Evolutionary conservation across 2,888 invertebrate species (phyloP).

Genomic region (Spatulosminthurus flaviceps): DNA sequence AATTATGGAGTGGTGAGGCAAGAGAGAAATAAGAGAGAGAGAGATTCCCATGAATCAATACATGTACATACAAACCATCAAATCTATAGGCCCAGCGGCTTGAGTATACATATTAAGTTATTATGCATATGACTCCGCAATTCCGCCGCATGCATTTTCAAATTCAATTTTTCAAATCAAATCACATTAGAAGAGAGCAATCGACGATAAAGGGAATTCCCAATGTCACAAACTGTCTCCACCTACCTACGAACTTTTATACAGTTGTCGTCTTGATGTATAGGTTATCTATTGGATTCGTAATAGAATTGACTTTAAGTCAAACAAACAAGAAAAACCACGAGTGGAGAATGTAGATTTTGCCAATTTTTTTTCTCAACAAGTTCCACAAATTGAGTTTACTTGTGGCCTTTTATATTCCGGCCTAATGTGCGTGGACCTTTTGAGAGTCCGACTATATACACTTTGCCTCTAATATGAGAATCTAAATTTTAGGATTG

Average conservation of each 20-base stretch:
- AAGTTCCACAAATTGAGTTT: not conserved
- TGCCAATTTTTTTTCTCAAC: not conserved
- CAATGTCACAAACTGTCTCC: not conserved
- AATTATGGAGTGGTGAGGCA: no score
- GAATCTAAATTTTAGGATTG: no score
- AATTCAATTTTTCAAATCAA: slow-evolving; percentile 23
- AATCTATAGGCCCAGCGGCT: no score
- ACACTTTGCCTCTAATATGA: no score
- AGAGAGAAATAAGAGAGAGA: no score
- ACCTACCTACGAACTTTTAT: no score
- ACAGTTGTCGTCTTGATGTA: not conserved
- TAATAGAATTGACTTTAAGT: slow-evolving; percentile 17
- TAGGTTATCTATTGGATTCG: slow-evolving; percentile 19
- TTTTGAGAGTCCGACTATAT: no score
- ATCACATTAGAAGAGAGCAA: not conserved
- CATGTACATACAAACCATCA: no score
- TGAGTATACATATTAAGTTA: no score
- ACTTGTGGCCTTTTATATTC: no score
- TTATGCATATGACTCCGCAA: not conserved
- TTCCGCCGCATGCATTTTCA: slow-evolving; percentile 9
- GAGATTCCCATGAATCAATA: no score
- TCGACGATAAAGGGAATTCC: not conserved
- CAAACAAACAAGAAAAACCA: not conserved
- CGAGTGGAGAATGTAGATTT: not conserved
- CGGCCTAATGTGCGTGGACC: no score